Evolutionary conservation across 2,797 vertebrate species (phyloP).

Genomic region (Coregonus ussuriensis): DNA sequence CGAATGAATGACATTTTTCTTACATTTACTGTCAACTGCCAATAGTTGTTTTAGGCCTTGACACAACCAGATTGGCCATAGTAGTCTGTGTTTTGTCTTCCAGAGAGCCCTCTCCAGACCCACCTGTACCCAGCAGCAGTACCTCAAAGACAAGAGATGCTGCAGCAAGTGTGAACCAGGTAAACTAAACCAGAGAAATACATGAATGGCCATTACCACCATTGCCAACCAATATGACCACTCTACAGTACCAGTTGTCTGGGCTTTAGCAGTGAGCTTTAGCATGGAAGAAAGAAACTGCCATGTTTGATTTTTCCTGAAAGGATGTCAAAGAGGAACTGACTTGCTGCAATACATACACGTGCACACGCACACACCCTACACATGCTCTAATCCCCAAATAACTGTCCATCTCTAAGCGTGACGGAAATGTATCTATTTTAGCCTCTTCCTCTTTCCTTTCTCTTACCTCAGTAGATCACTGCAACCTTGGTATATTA

Average conservation of each 20-base stretch:
- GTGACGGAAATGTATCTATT: slow-evolving; percentile 9
- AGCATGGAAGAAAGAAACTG: background rate
- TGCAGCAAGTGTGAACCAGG: slow-evolving; percentile 77
- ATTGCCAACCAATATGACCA: background rate
- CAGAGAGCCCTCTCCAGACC: slow-evolving; percentile 62
- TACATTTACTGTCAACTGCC: background rate
- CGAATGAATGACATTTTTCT: background rate
- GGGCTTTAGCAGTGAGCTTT: background rate
- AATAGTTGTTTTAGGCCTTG: background rate
- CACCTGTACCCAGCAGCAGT: slow-evolving; percentile 64
- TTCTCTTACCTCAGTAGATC: slow-evolving; percentile 3
- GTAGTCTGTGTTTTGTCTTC: slow-evolving; percentile 20
- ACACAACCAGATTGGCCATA: background rate
- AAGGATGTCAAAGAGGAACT: background rate
- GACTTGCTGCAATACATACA: background rate
- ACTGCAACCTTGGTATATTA: background rate
- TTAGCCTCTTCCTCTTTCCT: slow-evolving; percentile 22
- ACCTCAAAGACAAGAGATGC: slow-evolving; percentile 61
- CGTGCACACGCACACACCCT: background rate
- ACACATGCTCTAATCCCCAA: slow-evolving; percentile 13
- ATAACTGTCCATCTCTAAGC: background rate
- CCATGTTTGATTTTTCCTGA: background rate
- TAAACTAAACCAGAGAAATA: slow-evolving; percentile 40
- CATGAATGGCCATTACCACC: background rate
- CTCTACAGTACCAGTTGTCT: too few relatives aligned